phyloP scores from a whole-genome alignment of 1,140 invertebrate genomes.

The Drosophila ercepeae region DNA sequence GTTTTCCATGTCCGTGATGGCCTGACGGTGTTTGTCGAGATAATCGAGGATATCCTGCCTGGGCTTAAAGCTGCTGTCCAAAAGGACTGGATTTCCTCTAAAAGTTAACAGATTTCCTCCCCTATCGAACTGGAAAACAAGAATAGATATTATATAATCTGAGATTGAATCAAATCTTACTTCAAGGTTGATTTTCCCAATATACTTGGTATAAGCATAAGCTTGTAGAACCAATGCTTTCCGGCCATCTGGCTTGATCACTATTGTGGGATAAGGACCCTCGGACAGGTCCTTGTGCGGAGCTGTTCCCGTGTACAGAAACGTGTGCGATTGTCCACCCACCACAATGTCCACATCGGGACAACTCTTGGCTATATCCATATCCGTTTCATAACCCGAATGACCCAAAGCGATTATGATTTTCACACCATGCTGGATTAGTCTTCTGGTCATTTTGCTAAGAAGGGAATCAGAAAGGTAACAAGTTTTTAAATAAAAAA shows the following conservation, averaged over 20 bases:
- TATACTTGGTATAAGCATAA: slow-evolving; percentile 95
- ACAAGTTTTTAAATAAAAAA: too few relatives aligned
- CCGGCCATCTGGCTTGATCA: slow-evolving; percentile 88
- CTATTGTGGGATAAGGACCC: slow-evolving; percentile 91
- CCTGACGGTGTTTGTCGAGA: slow-evolving; percentile 85
- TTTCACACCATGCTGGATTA: slow-evolving; percentile 88
- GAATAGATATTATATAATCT: not conserved
- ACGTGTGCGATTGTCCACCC: slow-evolving; percentile 95
- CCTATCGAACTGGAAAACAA: slow-evolving; percentile 86
- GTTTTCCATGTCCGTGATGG: slow-evolving; percentile 85
- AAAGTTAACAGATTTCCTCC: slow-evolving; percentile 88
- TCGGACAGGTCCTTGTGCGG: slow-evolving; percentile 84
- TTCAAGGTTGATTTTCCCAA: slow-evolving; percentile 88
- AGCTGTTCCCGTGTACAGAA: slow-evolving; percentile 84
- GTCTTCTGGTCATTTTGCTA: slow-evolving; percentile 86
- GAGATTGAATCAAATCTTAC: slow-evolving; percentile 18
- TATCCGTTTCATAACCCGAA: slow-evolving; percentile 91
- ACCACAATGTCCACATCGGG: slow-evolving; percentile 93
- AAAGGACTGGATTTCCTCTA: slow-evolving; percentile 91
- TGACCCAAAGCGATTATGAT: slow-evolving; percentile 96
- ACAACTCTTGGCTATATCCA: slow-evolving; percentile 90
- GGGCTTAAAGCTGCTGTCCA: slow-evolving; percentile 87
- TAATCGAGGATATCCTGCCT: slow-evolving; percentile 87
- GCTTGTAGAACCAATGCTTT: slow-evolving; percentile 93
- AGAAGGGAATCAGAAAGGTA: too few relatives aligned